Conservation (phyloP, 2,797 vertebrate genomes). For the Limnodromus scolopaceus region DNA sequence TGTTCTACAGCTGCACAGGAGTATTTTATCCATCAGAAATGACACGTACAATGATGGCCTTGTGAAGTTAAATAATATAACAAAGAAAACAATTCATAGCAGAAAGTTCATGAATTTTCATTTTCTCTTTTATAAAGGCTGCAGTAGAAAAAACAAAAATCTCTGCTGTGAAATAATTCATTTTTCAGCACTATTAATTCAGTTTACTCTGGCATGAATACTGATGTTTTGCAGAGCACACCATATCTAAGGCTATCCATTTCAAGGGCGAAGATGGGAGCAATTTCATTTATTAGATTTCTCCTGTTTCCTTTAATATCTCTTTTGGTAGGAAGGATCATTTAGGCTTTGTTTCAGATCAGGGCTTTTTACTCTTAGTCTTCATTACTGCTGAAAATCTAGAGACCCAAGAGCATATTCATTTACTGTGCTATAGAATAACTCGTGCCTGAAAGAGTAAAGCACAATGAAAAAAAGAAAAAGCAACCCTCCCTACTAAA, state of each 20-base stretch:
- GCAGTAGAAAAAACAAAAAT: neutral
- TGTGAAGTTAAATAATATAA: neutral
- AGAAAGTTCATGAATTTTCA: neutral
- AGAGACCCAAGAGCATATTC: neutral
- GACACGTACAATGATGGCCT: neutral
- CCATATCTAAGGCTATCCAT: neutral
- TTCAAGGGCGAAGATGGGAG: neutral
- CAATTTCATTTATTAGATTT: neutral
- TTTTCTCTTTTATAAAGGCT: constrained; percentile 7
- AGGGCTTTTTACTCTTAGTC: neutral
- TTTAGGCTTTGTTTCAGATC: constrained; percentile 23
- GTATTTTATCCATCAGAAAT: neutral
- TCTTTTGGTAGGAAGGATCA: neutral
- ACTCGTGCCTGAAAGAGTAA: constrained; percentile 7
- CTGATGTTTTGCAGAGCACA: neutral
- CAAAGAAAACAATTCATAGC: neutral
- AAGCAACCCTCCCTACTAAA: neutral
- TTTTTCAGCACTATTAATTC: neutral
- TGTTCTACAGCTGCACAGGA: neutral
- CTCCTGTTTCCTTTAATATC: constrained; percentile 4
- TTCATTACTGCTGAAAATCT: constrained; percentile 31
- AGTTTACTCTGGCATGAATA: neutral
- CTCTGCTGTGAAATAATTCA: neutral
- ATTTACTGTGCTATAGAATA: constrained; percentile 3
- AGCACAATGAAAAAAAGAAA: neutral